phyloP scores from a whole-genome alignment of 2,888 invertebrate genomes.

The Hipparchia semele region DNA sequence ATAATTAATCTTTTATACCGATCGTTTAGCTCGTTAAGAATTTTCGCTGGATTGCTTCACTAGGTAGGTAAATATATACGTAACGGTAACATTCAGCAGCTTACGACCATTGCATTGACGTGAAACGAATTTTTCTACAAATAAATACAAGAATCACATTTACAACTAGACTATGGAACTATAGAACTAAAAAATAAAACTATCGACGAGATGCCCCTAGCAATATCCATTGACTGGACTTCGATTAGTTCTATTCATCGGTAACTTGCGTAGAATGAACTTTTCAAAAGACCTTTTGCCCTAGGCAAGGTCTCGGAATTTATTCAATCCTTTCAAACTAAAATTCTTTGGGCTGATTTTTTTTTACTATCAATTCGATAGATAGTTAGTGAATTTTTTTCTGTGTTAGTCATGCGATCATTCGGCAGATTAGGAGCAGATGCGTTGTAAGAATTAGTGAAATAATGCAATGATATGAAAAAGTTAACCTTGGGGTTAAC shows the following conservation, averaged over 20 bases:
- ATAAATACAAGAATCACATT: conserved; percentile 7
- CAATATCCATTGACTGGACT: conserved; percentile 29
- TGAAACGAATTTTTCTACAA: background rate
- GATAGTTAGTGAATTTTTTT: no score
- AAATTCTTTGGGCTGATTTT: background rate
- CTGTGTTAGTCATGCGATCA: no score
- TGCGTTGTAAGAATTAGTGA: background rate
- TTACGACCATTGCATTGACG: background rate
- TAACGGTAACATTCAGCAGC: background rate
- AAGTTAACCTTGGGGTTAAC: no score
- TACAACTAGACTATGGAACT: conserved; percentile 3
- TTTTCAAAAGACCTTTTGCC: background rate
- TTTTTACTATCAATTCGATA: no score
- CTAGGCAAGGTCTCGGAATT: conserved; percentile 2
- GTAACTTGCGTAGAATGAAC: background rate
- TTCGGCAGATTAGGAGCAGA: no score
- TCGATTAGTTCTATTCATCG: conserved; percentile 32
- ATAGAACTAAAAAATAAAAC: background rate
- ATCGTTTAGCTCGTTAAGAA: no score
- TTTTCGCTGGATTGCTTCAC: no score
- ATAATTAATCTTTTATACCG: no score
- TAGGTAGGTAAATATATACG: background rate
- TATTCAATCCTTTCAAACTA: conserved; percentile 4
- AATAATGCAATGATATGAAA: no score
- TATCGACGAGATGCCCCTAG: conserved; percentile 26